phyloP scores from a whole-genome alignment of 2,797 vertebrate species.

The Amblyraja radiata region DNA sequence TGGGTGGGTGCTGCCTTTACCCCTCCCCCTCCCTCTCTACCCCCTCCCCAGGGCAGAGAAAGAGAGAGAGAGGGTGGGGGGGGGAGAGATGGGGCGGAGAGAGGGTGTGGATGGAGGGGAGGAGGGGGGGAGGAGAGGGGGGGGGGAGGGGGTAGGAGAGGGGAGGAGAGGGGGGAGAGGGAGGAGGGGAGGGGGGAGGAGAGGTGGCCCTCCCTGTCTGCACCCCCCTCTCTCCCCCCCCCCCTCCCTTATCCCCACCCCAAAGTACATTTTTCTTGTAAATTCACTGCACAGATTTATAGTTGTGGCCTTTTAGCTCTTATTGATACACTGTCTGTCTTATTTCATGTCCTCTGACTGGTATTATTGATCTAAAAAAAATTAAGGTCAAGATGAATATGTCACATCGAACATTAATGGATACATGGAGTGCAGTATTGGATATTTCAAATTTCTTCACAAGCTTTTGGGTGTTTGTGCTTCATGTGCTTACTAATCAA shows the following conservation, averaged over 20 bases:
- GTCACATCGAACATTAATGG: background rate
- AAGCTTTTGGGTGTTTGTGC: background rate
- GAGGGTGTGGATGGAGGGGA: too few relatives aligned
- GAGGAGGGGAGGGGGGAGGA: too few relatives aligned
- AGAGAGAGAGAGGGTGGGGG: too few relatives aligned
- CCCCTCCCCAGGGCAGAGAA: too few relatives aligned
- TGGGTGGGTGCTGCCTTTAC: too few relatives aligned
- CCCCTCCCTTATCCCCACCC: background rate
- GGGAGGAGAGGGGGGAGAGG: too few relatives aligned
- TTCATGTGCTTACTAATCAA: background rate
- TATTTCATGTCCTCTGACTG: background rate
- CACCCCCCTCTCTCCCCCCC: too few relatives aligned
- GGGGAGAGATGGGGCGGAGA: too few relatives aligned
- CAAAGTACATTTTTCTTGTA: background rate
- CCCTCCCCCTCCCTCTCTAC: too few relatives aligned
- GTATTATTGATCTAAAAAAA: background rate
- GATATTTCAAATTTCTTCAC: background rate
- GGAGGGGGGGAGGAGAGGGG: too few relatives aligned
- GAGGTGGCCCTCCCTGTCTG: too few relatives aligned
- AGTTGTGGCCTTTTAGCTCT: background rate
- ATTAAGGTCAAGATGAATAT: background rate
- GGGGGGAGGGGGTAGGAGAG: too few relatives aligned
- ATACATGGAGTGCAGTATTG: background rate
- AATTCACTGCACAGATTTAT: background rate
- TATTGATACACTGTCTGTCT: background rate